Percentiles rank a stretch among this genome's conserved stretches.
These are phyloP conservation scores for Hydrolagus colliei DNA, from an alignment of 2,797 vertebrate species.

Conservation along the genomic window DNA sequence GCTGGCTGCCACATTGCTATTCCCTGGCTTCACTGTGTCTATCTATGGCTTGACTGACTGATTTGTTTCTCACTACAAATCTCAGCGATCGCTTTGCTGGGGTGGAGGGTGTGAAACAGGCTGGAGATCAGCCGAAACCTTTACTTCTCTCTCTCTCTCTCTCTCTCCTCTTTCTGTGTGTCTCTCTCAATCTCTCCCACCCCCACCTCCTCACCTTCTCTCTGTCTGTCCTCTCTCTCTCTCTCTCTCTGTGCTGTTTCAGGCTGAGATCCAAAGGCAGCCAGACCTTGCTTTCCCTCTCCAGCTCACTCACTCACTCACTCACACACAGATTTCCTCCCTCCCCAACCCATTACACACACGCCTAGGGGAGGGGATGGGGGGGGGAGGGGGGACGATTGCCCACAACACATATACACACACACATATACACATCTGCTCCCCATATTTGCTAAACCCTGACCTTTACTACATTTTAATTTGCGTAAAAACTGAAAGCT, in stretches of 20 bases:
- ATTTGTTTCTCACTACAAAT: no score
- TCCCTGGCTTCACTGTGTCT: neutral
- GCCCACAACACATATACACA: no score
- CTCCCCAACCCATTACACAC: no score
- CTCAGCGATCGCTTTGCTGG: neutral
- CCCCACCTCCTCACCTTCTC: neutral
- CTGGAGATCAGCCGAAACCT: neutral
- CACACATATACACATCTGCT: no score
- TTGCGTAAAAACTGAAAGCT: no score
- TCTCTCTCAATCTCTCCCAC: neutral
- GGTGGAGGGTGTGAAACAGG: neutral
- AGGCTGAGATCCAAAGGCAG: slow-evolving; percentile 1
- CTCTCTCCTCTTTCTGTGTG: neutral
- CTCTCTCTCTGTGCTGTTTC: neutral
- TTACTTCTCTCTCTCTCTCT: neutral
- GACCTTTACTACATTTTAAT: no score
- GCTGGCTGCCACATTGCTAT: slow-evolving; percentile 89
- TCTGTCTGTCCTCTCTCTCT: neutral
- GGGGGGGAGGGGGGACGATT: no score
- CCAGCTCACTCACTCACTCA: no score
- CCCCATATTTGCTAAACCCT: no score
- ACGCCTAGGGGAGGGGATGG: no score
- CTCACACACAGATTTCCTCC: no score
- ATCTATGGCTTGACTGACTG: neutral
- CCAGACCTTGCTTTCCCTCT: neutral